Evolutionary conservation across 2,113 vertebrate species (phyloP), one percentile per base, ranked within the genome.

Genomic region (Propithecus coquereli): DNA sequence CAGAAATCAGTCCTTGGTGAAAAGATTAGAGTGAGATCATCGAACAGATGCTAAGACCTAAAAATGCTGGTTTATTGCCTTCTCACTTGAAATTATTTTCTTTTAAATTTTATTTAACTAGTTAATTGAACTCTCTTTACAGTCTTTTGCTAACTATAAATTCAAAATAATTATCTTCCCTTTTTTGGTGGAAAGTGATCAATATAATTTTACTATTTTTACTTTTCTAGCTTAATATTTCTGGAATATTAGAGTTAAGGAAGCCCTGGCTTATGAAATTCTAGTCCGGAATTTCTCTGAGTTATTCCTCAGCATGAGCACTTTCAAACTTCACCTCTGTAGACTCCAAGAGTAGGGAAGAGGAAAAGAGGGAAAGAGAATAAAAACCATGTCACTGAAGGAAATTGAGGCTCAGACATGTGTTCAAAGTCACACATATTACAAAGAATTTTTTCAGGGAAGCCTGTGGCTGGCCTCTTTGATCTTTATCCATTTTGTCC

Each of bases 1-100:
- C 66, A 91, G 76, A 94, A 97, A 94, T 95, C 52, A 95, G 68
- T 14, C 52, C 40, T 92, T 68, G 45, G n/a, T 97, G 32, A 85
- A 92, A 92, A 90, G 70, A 95, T 87, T 81, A 84, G 65, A 94
- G 32, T 30, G 27, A 96, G 84, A 87, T 17, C 52, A 91, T 17
- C 1, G 13, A 87, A 20, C 34, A 96, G 59, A 37, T 71, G 23
- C 59, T 71, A 66, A 95, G 8, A 74, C n/a, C 50, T 85, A 61
- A 92, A 94, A 94, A 50, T 77, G 27, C 22, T 52, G 50, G 65
- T 80, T 77, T 94, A 74, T 70, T 91, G 30, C n/a, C 16, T 96
- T 92, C 52, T 80, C 27, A 30, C 66, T 94, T 88, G 9, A 54
- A 95, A 77, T 80, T 87, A 3, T 37, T 63, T 63, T 63, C 59